phyloP scores from a whole-genome alignment of 2,113 vertebrate genomes.

The Xiphias gladius region DNA sequence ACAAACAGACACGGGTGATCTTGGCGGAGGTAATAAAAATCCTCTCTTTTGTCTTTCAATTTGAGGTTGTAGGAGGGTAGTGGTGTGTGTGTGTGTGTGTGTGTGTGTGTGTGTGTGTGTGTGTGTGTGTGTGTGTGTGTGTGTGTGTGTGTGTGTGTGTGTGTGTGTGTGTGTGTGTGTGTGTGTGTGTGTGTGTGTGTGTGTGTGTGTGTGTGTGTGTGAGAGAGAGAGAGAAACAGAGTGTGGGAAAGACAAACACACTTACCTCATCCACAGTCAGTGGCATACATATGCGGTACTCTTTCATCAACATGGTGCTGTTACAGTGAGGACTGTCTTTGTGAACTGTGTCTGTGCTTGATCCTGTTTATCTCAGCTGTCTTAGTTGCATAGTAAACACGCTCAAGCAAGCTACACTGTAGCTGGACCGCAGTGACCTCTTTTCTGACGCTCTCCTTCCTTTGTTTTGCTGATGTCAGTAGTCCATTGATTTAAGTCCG shows the following conservation, averaged over 20 bases:
- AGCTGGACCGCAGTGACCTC: conserved; percentile 59
- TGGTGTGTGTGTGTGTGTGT: conserved; percentile 8
- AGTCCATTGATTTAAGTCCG: conserved; percentile 54
- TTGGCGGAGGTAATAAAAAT: neutral
- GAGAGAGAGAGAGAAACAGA: too few relatives aligned
- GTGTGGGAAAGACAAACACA: conserved; percentile 68
- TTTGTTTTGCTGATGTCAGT: conserved; percentile 73
- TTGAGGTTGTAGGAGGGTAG: conserved; percentile 10
- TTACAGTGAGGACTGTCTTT: conserved; percentile 26
- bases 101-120: neutral
- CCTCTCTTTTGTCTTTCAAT: conserved; percentile 7
- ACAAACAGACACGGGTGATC: too few relatives aligned
- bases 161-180: too few relatives aligned
- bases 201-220: conserved; percentile 9
- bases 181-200: neutral
- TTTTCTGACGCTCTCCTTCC: conserved; percentile 40
- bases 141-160: conserved; percentile 1
- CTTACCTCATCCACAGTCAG: conserved; percentile 95
- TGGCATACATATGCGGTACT: conserved; percentile 95
- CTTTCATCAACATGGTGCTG: conserved; percentile 91
- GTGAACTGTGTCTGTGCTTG: conserved; percentile 20
- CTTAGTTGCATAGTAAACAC: conserved; percentile 53
- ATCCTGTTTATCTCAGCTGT: conserved; percentile 49
- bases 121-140: conserved; percentile 7
- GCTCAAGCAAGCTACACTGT: conserved; percentile 29